A percentile compares a stretch with the other conserved stretches of the same genome.
These are phyloP conservation scores for Drosophila austrosaltans DNA, from an alignment of 2,888 invertebrate species.

Conservation along the genomic window DNA sequence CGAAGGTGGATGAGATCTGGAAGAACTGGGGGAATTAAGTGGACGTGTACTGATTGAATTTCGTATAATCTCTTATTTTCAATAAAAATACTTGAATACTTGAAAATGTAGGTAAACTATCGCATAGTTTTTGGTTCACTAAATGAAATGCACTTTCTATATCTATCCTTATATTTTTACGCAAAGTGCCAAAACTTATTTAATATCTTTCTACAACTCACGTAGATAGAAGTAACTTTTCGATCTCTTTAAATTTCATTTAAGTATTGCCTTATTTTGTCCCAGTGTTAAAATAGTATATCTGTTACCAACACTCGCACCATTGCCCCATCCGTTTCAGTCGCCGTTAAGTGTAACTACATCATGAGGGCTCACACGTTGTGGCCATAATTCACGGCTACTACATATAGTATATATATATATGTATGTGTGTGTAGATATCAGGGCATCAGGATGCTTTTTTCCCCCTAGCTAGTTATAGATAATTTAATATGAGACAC, in stretches of 20 bases:
- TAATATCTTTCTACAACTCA: no score
- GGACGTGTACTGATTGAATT: no score
- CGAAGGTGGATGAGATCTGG: no score
- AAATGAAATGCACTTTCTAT: no score
- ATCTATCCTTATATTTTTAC: no score
- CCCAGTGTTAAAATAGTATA: not conserved
- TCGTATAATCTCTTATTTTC: no score
- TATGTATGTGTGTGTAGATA: slow-evolving; percentile 17
- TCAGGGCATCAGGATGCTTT: slow-evolving; percentile 65
- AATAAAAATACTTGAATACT: no score
- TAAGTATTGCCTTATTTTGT: not conserved
- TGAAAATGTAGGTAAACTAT: no score
- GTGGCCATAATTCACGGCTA: slow-evolving; percentile 69
- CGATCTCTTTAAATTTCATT: not conserved
- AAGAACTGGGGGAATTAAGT: no score
- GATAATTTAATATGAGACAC: slow-evolving; percentile 45
- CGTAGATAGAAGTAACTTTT: no score
- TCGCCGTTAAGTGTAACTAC: slow-evolving; percentile 68
- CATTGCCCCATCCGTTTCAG: not conserved
- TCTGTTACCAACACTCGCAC: not conserved
- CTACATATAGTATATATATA: slow-evolving; percentile 16
- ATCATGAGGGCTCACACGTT: slow-evolving; percentile 65
- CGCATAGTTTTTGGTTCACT: no score
- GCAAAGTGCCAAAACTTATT: no score
- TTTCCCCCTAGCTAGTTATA: slow-evolving; percentile 61